phyloP scores from a whole-genome alignment of 2,797 vertebrate genomes.

The Oreochromis mossambicus region DNA sequence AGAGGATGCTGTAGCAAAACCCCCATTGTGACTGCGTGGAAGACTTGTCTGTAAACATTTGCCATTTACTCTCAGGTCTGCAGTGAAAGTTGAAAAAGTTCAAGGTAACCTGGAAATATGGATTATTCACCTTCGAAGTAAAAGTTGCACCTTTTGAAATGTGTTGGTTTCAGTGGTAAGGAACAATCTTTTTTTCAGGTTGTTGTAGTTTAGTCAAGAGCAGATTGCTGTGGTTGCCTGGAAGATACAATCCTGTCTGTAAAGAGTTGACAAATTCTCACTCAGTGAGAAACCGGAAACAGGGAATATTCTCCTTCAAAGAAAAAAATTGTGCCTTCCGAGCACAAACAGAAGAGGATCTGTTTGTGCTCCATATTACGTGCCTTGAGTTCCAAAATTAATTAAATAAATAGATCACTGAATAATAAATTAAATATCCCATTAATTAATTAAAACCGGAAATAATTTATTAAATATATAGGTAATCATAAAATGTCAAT shows the following conservation, averaged over 20 bases:
- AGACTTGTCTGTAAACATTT: not conserved
- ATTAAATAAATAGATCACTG: not conserved
- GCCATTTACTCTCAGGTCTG: not conserved
- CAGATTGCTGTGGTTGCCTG: not conserved
- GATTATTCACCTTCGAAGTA: not conserved
- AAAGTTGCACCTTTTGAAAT: not conserved
- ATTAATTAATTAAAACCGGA: not conserved
- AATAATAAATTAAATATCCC: not conserved
- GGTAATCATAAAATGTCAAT: not conserved
- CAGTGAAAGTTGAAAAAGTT: not conserved
- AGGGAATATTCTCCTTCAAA: not conserved
- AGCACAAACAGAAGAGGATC: not conserved
- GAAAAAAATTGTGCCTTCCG: not conserved
- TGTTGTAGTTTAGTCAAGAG: not conserved
- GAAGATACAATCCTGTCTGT: not conserved
- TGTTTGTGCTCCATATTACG: not conserved
- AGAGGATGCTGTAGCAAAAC: not conserved
- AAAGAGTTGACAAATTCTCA: not conserved
- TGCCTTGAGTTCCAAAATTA: not conserved
- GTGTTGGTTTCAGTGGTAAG: not conserved
- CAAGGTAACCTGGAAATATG: not conserved
- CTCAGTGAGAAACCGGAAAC: not conserved
- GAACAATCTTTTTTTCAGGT: not conserved
- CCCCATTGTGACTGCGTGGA: not conserved
- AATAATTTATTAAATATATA: not conserved